Percentiles rank a stretch among this genome's conserved stretches.
Evolutionary conservation across 2,888 invertebrate genomes (phyloP).

Genomic region (Stegophylla sp.): DNA sequence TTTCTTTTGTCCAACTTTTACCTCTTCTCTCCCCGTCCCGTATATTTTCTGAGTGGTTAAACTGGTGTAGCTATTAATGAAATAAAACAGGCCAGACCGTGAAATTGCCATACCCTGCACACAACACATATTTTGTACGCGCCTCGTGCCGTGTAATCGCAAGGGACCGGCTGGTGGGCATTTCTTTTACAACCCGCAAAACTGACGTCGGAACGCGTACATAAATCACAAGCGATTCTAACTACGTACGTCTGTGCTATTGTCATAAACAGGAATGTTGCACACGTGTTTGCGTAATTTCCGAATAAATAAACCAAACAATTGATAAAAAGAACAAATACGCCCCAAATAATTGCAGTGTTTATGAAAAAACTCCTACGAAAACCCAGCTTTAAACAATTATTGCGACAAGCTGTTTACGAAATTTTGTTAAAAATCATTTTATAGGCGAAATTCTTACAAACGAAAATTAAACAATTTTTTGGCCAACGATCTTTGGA

Average conservation of each 20-base stretch:
- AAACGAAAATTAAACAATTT: too few relatives aligned
- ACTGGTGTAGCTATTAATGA: constrained; percentile 28
- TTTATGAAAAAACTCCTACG: neutral
- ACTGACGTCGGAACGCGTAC: constrained; percentile 3
- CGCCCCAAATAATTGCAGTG: neutral
- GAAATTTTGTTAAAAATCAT: neutral
- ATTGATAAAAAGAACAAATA: neutral
- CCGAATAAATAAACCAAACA: constrained; percentile 8
- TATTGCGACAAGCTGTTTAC: neutral
- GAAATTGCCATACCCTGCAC: constrained; percentile 25
- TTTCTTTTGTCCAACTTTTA: neutral
- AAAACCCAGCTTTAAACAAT: neutral
- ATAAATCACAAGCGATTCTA: constrained; percentile 23
- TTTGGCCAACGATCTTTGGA: too few relatives aligned
- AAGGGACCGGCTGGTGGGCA: neutral
- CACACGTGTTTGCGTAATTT: neutral
- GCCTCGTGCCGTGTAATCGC: neutral
- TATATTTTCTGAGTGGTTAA: constrained; percentile 28
- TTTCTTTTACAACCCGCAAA: neutral
- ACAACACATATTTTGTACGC: neutral
- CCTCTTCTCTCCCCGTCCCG: constrained; percentile 3
- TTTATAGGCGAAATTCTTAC: neutral
- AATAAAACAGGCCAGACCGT: constrained; percentile 31
- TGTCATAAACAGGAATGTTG: neutral
- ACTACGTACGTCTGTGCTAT: neutral